phyloP scores from a whole-genome alignment of 2,113 vertebrate genomes.

The Balaenoptera acutorostrata region DNA sequence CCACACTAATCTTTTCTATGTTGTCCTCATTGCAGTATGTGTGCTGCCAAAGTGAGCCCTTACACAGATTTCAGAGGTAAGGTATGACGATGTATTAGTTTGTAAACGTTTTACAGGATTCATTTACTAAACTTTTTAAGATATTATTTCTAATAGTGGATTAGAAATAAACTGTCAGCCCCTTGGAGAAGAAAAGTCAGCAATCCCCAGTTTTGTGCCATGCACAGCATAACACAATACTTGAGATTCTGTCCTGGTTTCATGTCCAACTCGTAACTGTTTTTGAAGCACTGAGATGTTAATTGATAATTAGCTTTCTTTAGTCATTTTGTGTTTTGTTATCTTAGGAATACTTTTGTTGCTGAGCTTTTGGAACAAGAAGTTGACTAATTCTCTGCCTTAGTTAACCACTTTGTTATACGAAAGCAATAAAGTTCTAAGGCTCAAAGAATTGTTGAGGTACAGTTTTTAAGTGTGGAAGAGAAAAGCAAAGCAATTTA shows the following conservation, averaged over 20 bases:
- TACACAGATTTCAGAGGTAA: neutral
- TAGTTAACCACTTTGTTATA: neutral
- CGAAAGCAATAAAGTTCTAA: neutral
- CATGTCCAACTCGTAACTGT: neutral
- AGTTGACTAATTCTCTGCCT: neutral
- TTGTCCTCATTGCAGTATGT: neutral
- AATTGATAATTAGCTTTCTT: neutral
- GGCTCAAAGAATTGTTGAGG: neutral
- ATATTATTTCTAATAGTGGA: neutral
- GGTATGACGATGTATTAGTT: neutral
- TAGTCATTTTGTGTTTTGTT: neutral
- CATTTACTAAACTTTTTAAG: neutral
- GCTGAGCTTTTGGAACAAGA: neutral
- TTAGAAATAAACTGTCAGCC: neutral
- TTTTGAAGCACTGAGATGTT: neutral
- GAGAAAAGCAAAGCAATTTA: slow-evolving; percentile 18
- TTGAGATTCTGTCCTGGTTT: neutral
- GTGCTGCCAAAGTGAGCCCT: neutral
- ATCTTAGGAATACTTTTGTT: neutral
- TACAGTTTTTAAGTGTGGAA: slow-evolving; percentile 9
- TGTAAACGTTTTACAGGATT: neutral
- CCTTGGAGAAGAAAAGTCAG: neutral
- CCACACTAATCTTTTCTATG: neutral
- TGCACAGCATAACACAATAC: neutral
- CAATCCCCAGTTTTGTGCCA: neutral